These are phyloP conservation scores for Drosophila truncata DNA, from an alignment of 1,140 invertebrate genomes.

Conservation along the genomic window DNA sequence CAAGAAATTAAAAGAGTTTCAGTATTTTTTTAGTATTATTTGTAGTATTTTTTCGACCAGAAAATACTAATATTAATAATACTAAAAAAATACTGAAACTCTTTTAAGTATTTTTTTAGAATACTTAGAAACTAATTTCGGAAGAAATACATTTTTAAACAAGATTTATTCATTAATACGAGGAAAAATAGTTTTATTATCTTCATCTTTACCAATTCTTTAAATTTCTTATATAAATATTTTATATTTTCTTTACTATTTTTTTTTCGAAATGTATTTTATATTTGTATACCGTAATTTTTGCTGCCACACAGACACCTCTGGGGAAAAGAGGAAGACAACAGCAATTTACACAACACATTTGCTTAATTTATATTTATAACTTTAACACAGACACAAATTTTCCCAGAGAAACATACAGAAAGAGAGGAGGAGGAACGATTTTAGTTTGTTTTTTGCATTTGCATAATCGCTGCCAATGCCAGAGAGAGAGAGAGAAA, in stretches of 20 bases:
- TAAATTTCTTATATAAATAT: not conserved
- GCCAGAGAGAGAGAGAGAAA: not conserved
- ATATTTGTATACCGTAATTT: slow-evolving; percentile 72
- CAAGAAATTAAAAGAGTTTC: not conserved
- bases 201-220: not conserved
- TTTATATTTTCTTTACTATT: too few species aligned
- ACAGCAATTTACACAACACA: slow-evolving; percentile 80
- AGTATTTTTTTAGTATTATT: not conserved
- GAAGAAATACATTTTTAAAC: not conserved
- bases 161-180: not conserved
- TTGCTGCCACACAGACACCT: slow-evolving; percentile 52
- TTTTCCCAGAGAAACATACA: not conserved
- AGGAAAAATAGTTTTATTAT: not conserved
- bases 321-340: slow-evolving; percentile 40
- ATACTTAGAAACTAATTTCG: not conserved
- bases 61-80: too few species aligned
- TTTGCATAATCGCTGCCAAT: slow-evolving; percentile 71
- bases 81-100: too few species aligned
- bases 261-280: slow-evolving; percentile 10
- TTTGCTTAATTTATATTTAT: slow-evolving; percentile 84
- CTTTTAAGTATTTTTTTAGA: not conserved
- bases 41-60: too few species aligned
- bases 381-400: slow-evolving; percentile 59
- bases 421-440: not conserved
- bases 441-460: slow-evolving; percentile 41